Evolutionary conservation across 2,797 vertebrate species (phyloP).

Genomic region (Octomys mimax): DNA sequence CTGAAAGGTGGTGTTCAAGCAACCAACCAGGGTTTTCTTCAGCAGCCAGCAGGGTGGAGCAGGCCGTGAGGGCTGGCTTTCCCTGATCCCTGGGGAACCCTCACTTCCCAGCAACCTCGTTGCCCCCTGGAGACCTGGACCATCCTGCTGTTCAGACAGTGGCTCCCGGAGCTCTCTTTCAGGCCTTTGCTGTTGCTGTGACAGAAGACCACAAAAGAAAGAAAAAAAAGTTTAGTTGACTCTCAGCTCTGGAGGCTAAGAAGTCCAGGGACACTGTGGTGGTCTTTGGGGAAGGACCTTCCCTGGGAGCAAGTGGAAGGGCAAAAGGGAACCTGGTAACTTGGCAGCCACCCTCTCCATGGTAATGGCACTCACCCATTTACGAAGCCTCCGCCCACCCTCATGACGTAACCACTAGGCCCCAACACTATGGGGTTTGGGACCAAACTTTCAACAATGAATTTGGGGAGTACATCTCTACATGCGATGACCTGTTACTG

Average conservation of each 20-base stretch:
- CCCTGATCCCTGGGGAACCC: not conserved
- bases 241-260: not conserved
- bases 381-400: not conserved
- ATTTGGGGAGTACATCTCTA: not conserved
- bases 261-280: not conserved
- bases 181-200: not conserved
- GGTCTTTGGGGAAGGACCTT: not conserved
- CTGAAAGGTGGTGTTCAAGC: not conserved
- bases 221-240: not conserved
- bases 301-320: not conserved
- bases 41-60: not conserved
- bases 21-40: not conserved
- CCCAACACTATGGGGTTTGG: not conserved
- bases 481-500: not conserved
- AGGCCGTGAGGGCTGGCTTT: fast-evolving
- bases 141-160: not conserved
- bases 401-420: not conserved
- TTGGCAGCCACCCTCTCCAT: too few species aligned
- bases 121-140: not conserved
- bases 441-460: not conserved
- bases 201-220: not conserved
- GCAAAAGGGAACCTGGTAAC: not conserved
- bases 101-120: not conserved
- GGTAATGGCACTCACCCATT: not conserved
- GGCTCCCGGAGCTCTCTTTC: not conserved